Base-by-base conservation (phyloP, 2,888 invertebrate species). In the Xestoiulus laeticollis region DNA sequence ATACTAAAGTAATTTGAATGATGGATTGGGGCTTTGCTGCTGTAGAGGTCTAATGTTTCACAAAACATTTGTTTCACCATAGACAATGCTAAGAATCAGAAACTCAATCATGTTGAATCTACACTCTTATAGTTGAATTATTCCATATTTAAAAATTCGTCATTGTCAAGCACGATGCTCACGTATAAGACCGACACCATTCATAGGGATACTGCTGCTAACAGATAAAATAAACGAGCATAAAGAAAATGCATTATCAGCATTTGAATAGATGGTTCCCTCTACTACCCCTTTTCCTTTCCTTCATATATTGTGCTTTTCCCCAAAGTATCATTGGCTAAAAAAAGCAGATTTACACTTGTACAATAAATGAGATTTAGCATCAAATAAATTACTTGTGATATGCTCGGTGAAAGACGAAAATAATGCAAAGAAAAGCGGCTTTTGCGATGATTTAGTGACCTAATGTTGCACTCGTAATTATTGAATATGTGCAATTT, bases 171-270 rank as follows among this genome's bases (percentile, higher is more conserved):
- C 68, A n/a, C 26, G 68, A 26, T 68, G 22, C 22, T n/a, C n/a
- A 68, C 68, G 22, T 26, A 12, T 68, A 68, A 68, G 22, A 68
- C 26, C 8, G 22, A 68, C 26, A 26, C 26, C 68, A 68, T 26
- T 68, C 68, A 22, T 8, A 26, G 68, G 68, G 68, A 68, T 26
- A 68, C 68, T 26, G 8, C 68, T 68, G 68, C 26, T 68, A 68
- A 68, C 68, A 68, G 68, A 68, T 68, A 68, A 68, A 68, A 68
- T 68, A 26, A 68, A 68, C 22, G 68, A 68, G 68, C 68, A 26
- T 68, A 68, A 26, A 26, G 68, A 26, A 68, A 68, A 26, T 68
- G 68, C 68, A 68, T 68, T 68, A 68, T 68, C 68, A 68, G 68
- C 68, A 68, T 68, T 68, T 68, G 68, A 68, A 68, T 68, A 26